Base-by-base conservation (phyloP, 2,888 invertebrate species). In the Crepidodera aurea region DNA sequence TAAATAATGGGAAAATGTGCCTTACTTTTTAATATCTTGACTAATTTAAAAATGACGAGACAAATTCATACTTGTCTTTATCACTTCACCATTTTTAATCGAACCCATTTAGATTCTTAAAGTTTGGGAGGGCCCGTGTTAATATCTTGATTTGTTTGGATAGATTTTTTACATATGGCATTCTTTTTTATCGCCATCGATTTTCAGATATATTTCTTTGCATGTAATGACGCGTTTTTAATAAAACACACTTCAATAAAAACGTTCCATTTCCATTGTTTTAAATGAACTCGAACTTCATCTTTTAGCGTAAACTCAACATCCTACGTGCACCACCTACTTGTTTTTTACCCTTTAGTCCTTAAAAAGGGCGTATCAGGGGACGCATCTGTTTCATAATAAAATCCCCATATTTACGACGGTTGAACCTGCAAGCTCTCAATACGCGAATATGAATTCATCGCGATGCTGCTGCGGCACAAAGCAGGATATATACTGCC, bases 391-490 rank as follows among this genome's bases (percentile, higher is more conserved):
- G 61, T 61, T 61, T 61, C 22, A 39, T 51, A 61, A 50, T 42
- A 55, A 55, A 60, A 60, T 60, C 55, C 60, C 32, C 34, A 55
- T 60, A 60, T 60, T 61, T 61, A 61, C 61, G 56, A 44, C 56
- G 29, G 16, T 56, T 56, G 51, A 61, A 56, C 51, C 61, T 44
- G 4, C 22, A 27, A 22, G 37, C 37, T 51, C 51, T 60, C 55
- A 55, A 60, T 60, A 55, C 34, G 13, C 40, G 55, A 60, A 48
- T 60, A 54, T 60, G 54, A 46, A 60, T 54, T 51, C 51, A 51
- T 54, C 54, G 54, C 37, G 25, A 15, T 37, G 12, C 32, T 29
- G 7, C n/a, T n/a, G 16, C 22, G 37, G 29, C 29, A 55, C 44
- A 60, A 39, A 60, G 54, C 54, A 29, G 27, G 19, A 37, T n/a